Base-by-base conservation (phyloP, 1,140 invertebrate genomes). In the Ephestia elutella region DNA sequence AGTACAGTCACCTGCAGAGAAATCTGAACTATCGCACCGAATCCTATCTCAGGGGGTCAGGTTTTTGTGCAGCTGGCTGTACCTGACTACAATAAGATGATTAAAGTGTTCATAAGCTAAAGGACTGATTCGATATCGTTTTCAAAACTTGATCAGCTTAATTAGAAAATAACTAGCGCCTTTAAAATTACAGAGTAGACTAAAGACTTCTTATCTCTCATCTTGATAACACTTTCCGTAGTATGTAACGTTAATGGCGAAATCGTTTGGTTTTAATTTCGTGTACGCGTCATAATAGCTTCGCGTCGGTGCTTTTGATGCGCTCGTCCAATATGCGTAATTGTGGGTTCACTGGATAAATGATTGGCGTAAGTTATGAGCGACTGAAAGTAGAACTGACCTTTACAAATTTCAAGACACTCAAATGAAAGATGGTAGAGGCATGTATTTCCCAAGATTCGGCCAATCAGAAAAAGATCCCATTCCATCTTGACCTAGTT, bases 281-380 rank as follows among this genome's bases (percentile, higher is more conserved):
- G 72, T 80, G 74, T 73, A 65, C 65, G 63, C 71, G 68, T 74
- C 65, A 76, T 80, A 78, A 83, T 78, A 73, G 74, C 66, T 65
- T 13, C 59, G 49, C 56, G 79, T 66, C 78, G 77, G 76, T 56
- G 71, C 71, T 75, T 87, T 86, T 87, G 82, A 87, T 80, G 74
- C 72, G 71, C 66, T 75, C 74, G 65, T 73, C 75, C 83, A 86
- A 87, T 87, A 85, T 81, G 73, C 77, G 78, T 87, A 87, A 87
- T 87, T 87, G 85, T 85, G 71, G 83, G 82, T 81, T 87, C 78
- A 76, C 66, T 66, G 65, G 54, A 72, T 67, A 65, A 63, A 55
- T 57, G 54, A 32, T 57, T 56, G 72, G 73, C 56, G 54, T 68
- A 75, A 82, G 69, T 64, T 54, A 79, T 49, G 51, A 65, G 70